Base-by-base conservation (phyloP, 2,888 invertebrate species). In the Steinernema scapterisci region DNA sequence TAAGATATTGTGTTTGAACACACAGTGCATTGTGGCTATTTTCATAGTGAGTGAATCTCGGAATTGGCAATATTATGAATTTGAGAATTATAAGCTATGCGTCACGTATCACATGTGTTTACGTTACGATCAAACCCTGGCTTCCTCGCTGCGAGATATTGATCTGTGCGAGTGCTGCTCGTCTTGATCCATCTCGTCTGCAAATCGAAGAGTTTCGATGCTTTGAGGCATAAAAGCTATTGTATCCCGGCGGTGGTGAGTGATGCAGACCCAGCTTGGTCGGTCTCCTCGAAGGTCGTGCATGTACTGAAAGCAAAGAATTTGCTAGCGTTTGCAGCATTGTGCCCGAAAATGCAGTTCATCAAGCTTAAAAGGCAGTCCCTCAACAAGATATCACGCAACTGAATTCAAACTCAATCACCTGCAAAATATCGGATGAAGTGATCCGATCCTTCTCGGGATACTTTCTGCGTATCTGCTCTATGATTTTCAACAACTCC, bases 381-480 rank as follows among this genome's bases (percentile, higher is more conserved):
- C n/a, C n/a, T n/a, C n/a, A n/a, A n/a, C n/a, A n/a, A n/a, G n/a
- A n/a, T n/a, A n/a, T n/a, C n/a, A 44, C 7, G 16, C 45, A 44
- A 16, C 16, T 44, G 9, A 44, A 44, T 44, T 44, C 16, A 16
- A 44, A 11, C 16, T 11, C 48, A 19, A 16, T 48, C 38, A 83
- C 83, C 79, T 83, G 79, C 6, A 87, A 77, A 71, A 87, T 87
- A 76, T 87, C 87, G 48, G 83, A 73, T 0, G 85, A 82, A 11
- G 87, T 86, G 45, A 87, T 87, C 27, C 82, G 79, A 51, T 83
- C 79, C 75, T 87, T 87, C 48, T 86, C 84, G 13, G 87, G 87
- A 76, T 87, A 85, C 51, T 81, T 76, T 31, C 80, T 75, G 0
- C 86, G 79, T 21, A 87, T 86, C 72, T 84, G 83, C 51, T 84